phyloP scores from a whole-genome alignment of 2,113 vertebrate genomes.

The Ceratotherium simum region DNA sequence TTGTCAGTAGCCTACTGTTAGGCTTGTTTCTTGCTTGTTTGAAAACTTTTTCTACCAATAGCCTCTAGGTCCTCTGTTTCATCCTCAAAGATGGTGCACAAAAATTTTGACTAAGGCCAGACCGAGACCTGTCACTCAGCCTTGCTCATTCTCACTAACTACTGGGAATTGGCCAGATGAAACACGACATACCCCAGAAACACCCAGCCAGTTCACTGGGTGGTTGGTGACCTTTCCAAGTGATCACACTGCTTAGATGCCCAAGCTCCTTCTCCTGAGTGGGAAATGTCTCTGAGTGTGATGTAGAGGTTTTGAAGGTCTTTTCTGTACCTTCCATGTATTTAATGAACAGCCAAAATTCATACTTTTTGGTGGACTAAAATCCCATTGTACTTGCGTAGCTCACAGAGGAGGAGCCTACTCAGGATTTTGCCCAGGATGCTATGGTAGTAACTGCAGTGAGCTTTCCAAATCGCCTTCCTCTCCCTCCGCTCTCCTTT shows the following conservation, averaged over 20 bases:
- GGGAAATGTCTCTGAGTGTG: neutral
- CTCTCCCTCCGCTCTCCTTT: neutral
- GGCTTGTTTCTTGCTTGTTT: neutral
- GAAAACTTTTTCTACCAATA: neutral
- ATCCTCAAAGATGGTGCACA: neutral
- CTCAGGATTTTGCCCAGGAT: neutral
- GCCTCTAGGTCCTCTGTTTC: neutral
- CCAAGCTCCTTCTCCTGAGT: neutral
- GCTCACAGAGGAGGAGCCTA: neutral
- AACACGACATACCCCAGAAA: neutral
- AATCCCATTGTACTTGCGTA: neutral
- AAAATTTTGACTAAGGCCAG: neutral
- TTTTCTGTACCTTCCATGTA: neutral
- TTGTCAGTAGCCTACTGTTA: neutral
- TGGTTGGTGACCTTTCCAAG: neutral
- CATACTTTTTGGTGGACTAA: neutral
- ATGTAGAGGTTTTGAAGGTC: neutral
- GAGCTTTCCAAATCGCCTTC: neutral
- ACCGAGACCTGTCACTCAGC: neutral
- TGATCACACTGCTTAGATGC: neutral
- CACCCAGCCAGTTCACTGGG: neutral
- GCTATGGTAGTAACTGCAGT: no score
- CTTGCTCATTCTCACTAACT: neutral
- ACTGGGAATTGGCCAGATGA: neutral
- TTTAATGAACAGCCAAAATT: neutral